A percentile compares a stretch with the other conserved stretches of the same genome.
These are phyloP conservation scores for Ondatra zibethicus DNA, from an alignment of 2,113 vertebrate genomes.

Conservation along the genomic window DNA sequence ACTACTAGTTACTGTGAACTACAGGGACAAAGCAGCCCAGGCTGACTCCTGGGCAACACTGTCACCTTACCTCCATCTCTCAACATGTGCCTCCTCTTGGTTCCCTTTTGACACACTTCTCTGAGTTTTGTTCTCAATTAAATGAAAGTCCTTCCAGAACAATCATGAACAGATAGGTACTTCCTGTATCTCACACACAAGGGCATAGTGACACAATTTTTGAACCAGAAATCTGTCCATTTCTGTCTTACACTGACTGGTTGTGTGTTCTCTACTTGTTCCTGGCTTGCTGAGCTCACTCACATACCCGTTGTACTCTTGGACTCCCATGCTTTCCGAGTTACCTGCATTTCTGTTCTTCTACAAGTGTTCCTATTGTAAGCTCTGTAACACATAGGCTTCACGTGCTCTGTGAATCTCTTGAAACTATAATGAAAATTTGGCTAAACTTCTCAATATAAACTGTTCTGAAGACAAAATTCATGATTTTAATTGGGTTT, in stretches of 20 bases:
- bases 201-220: neutral
- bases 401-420: neutral
- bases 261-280: neutral
- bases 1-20: neutral
- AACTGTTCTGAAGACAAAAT: slow-evolving; percentile 31
- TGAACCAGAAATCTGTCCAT: neutral
- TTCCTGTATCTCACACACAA: slow-evolving; percentile 29
- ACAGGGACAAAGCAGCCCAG: neutral
- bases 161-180: neutral
- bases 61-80: neutral
- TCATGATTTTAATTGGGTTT: neutral
- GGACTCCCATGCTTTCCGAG: neutral
- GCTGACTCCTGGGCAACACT: neutral
- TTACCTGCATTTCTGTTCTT: neutral
- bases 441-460: neutral
- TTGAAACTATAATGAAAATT: slow-evolving; percentile 50
- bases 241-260: neutral
- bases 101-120: neutral
- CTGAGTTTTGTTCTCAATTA: neutral
- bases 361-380: neutral
- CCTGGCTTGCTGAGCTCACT: neutral
- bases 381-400: neutral
- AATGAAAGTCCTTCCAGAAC: neutral
- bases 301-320: neutral
- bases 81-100: neutral